Percentiles rank a stretch among this genome's conserved stretches.
Conservation (phyloP, 1,140 invertebrate genomes). For the Aphidius ervi region DNA sequence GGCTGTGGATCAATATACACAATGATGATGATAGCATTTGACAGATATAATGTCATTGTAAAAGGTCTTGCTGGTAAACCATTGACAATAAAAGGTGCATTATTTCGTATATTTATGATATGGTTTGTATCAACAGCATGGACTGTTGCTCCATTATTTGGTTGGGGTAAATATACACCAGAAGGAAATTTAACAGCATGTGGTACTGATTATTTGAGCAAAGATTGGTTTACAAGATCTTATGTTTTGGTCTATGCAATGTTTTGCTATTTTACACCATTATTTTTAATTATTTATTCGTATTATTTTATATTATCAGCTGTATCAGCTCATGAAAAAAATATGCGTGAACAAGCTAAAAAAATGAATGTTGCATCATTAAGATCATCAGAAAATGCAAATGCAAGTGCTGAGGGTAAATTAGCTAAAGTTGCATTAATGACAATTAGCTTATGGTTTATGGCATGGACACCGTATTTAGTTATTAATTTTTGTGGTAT, state of each 20-base stretch:
- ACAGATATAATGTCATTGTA: conserved; percentile 57
- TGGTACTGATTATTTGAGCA: conserved; percentile 71
- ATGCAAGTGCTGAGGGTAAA: conserved; percentile 61
- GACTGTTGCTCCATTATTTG: conserved; percentile 66
- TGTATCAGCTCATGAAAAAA: conserved; percentile 18
- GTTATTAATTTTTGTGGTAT: conserved; percentile 69
- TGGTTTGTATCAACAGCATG: conserved; percentile 67
- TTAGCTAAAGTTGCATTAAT: conserved; percentile 67
- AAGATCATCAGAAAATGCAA: conserved; percentile 59
- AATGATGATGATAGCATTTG: conserved; percentile 53
- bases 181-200: conserved; percentile 79
- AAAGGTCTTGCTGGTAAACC: conserved; percentile 62
- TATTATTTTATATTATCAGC: conserved; percentile 55
- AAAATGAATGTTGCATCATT: conserved; percentile 70
- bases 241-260: conserved; percentile 65
- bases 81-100: conserved; percentile 64
- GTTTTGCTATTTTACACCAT: conserved; percentile 62
- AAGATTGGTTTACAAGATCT: conserved; percentile 59
- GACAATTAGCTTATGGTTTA: conserved; percentile 71
- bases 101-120: conserved; percentile 64
- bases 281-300: conserved; percentile 66
- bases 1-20: conserved; percentile 56
- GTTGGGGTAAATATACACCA: conserved; percentile 67
- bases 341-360: conserved; percentile 58
- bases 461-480: conserved; percentile 73